Evolutionary conservation across 2,797 vertebrate genomes (phyloP).

Genomic region (Phoebastria nigripes): DNA sequence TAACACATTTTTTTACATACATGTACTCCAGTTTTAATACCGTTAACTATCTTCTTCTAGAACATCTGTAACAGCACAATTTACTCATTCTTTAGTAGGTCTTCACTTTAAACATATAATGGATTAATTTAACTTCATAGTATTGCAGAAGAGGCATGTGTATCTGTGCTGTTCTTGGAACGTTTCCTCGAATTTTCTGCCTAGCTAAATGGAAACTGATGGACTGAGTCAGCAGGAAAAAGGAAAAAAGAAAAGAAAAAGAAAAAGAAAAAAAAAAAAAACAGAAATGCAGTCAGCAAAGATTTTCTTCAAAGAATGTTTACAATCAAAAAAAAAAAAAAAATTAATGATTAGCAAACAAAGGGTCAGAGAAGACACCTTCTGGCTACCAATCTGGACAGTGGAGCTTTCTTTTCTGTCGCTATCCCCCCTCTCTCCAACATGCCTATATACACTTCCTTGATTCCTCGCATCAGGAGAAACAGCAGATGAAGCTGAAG

Average conservation of each 20-base stretch:
- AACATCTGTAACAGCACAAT: background rate
- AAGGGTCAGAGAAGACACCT: background rate
- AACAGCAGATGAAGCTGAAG: background rate
- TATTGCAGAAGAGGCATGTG: background rate
- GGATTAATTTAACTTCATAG: background rate
- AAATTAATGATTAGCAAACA: background rate
- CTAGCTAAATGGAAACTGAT: background rate
- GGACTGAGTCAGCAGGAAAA: background rate
- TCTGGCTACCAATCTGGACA: background rate
- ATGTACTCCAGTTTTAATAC: background rate
- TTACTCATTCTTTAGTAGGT: background rate
- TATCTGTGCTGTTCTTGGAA: background rate
- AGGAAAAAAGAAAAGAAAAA: background rate
- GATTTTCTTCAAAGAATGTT: background rate
- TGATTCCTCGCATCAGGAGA: background rate
- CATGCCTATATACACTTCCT: background rate
- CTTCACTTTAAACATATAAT: background rate
- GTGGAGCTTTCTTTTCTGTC: background rate
- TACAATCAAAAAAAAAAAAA: background rate
- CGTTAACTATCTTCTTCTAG: background rate
- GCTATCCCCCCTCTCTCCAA: background rate
- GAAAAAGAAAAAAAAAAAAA: background rate
- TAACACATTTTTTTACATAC: background rate
- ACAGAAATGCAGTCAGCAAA: background rate
- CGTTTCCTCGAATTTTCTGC: background rate